Conservation (phyloP, 2,113 vertebrate species). For the Trematocara zebra region DNA sequence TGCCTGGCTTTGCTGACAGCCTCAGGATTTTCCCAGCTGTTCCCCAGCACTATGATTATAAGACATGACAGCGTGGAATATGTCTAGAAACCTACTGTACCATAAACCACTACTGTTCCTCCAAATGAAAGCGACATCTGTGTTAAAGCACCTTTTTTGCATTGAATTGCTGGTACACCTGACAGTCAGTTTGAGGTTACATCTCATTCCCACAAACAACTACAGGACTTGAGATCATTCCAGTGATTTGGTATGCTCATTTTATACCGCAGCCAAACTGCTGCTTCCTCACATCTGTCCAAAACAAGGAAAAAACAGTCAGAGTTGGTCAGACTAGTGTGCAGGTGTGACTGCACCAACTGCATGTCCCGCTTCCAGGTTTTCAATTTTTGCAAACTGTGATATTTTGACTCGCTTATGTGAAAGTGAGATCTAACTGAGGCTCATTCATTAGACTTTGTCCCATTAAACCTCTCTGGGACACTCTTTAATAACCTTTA, state of each 20-base stretch:
- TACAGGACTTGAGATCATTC: neutral
- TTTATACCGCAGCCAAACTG: neutral
- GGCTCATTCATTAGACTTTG: neutral
- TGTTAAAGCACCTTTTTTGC: neutral
- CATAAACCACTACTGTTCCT: neutral
- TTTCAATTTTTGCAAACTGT: neutral
- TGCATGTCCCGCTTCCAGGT: neutral
- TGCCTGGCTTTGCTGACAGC: neutral
- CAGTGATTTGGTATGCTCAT: neutral
- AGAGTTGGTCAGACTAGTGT: neutral
- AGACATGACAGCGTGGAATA: neutral
- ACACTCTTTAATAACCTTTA: neutral
- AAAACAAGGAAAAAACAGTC: neutral
- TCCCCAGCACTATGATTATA: neutral
- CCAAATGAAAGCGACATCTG: neutral
- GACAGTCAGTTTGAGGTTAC: neutral
- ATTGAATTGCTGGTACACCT: neutral
- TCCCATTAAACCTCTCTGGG: fast-evolving
- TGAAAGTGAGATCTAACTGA: neutral
- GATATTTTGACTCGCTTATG: neutral
- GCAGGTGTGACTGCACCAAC: neutral
- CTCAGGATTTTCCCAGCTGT: neutral
- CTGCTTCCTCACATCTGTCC: neutral
- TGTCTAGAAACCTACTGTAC: neutral
- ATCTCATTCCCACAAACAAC: neutral